A percentile compares a stretch with the other conserved stretches of the same genome.
Evolutionary conservation across 2,113 vertebrate genomes (phyloP).

Genomic region (Morone chrysops): DNA sequence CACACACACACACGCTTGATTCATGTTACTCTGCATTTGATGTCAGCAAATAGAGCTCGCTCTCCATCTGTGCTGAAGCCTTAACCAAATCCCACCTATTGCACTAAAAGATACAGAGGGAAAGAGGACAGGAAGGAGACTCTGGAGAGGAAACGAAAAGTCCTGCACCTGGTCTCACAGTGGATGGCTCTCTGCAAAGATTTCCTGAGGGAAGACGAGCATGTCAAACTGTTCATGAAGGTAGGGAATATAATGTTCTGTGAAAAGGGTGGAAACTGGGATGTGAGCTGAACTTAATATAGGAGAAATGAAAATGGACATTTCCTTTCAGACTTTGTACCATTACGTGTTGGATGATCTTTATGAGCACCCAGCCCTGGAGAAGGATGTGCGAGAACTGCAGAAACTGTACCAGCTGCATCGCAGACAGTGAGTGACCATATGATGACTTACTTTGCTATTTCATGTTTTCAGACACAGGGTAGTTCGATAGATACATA

Average conservation of each 20-base stretch:
- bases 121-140: slow-evolving; percentile 89
- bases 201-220: slow-evolving; percentile 93
- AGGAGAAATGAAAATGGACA: slow-evolving; percentile 36
- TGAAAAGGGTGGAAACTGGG: slow-evolving; percentile 24
- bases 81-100: slow-evolving; percentile 94
- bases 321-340: slow-evolving; percentile 89
- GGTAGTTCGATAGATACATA: background rate
- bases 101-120: slow-evolving; percentile 88
- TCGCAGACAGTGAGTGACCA: slow-evolving; percentile 91
- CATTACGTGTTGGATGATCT: slow-evolving; percentile 93
- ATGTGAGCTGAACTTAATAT: slow-evolving; percentile 6
- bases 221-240: slow-evolving; percentile 95
- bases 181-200: slow-evolving; percentile 93
- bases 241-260: slow-evolving; percentile 75
- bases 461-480: background rate
- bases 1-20: background rate
- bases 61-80: slow-evolving; percentile 69
- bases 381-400: slow-evolving; percentile 93
- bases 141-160: slow-evolving; percentile 92
- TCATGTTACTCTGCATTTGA: background rate
- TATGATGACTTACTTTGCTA: background rate
- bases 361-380: slow-evolving; percentile 92
- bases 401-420: slow-evolving; percentile 94
- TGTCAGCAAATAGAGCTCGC: slow-evolving; percentile 11
- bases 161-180: slow-evolving; percentile 93